A percentile compares a stretch with the other conserved stretches of the same genome.
These are phyloP conservation scores for Lasioglossum oenotherae DNA, from an alignment of 2,888 invertebrate species.

Conservation along the genomic window DNA sequence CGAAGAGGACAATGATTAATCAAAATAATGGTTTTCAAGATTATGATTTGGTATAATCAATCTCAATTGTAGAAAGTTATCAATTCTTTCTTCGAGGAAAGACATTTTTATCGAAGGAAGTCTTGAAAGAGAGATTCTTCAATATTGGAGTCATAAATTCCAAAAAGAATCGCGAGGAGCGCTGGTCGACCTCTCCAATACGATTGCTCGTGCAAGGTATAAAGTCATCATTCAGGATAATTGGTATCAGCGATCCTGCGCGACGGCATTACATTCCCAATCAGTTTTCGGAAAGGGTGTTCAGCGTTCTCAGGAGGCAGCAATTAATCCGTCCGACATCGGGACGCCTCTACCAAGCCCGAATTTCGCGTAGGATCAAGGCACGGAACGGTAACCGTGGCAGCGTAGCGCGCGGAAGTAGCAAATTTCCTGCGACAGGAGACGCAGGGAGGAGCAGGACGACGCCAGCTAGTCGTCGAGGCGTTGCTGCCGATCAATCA, in stretches of 20 bases:
- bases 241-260: background rate
- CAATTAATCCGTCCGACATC: slow-evolving; percentile 31
- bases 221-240: background rate
- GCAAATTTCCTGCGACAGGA: slow-evolving; percentile 61
- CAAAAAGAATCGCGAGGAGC: background rate
- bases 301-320: background rate
- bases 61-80: background rate
- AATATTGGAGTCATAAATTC: background rate
- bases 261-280: background rate
- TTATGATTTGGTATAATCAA: background rate
- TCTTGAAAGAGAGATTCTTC: background rate
- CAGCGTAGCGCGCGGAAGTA: slow-evolving; percentile 57
- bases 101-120: background rate
- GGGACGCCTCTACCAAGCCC: background rate
- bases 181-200: background rate
- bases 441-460: slow-evolving; percentile 48
- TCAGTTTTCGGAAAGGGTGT: background rate
- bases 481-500: slow-evolving; percentile 73
- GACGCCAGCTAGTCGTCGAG: slow-evolving; percentile 72
- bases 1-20: background rate
- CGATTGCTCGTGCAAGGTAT: background rate
- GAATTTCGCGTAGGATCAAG: slow-evolving; percentile 13
- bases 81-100: too few relatives aligned
- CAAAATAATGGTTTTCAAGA: too few relatives aligned
- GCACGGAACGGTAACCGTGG: background rate